A percentile compares a stretch with the other conserved stretches of the same genome.
These are phyloP conservation scores for Caranx ignobilis DNA, from an alignment of 2,113 vertebrate species.

Conservation along the genomic window DNA sequence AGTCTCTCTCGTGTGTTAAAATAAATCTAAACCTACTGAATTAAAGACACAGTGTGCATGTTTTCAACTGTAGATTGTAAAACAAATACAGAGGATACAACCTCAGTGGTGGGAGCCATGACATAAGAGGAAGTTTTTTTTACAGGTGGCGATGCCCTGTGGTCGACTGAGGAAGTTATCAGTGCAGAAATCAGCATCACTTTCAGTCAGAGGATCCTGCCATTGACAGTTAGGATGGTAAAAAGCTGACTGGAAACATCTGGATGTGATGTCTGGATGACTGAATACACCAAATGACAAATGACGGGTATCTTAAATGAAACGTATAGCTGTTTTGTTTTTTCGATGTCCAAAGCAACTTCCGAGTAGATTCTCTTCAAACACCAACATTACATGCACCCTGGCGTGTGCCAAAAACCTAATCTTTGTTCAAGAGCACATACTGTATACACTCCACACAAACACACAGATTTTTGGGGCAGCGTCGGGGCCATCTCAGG, in stretches of 20 bases:
- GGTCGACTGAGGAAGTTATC: too few species aligned
- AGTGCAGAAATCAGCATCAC: too few species aligned
- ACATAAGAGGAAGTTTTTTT: too few species aligned
- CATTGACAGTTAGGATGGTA: too few species aligned
- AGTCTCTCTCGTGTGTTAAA: too few species aligned
- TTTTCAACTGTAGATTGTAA: not conserved
- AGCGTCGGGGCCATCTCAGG: slow-evolving; percentile 22
- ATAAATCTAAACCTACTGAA: too few species aligned
- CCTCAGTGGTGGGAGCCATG: too few species aligned
- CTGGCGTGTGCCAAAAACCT: not conserved
- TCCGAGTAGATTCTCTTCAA: not conserved
- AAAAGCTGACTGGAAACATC: not conserved
- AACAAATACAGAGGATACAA: not conserved
- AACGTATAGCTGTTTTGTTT: not conserved
- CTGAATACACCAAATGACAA: too few species aligned
- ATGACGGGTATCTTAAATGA: not conserved
- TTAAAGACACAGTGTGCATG: too few species aligned
- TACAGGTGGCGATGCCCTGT: too few species aligned
- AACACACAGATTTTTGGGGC: slow-evolving; percentile 5
- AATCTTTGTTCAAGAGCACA: slow-evolving; percentile 25
- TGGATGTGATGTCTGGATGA: not conserved
- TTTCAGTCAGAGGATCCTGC: not conserved
- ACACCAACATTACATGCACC: not conserved
- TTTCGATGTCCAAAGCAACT: too few species aligned
- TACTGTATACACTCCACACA: not conserved